These are phyloP conservation scores for Phataginus tricuspis DNA, from an alignment of 2,797 vertebrate species.

Conservation along the genomic window DNA sequence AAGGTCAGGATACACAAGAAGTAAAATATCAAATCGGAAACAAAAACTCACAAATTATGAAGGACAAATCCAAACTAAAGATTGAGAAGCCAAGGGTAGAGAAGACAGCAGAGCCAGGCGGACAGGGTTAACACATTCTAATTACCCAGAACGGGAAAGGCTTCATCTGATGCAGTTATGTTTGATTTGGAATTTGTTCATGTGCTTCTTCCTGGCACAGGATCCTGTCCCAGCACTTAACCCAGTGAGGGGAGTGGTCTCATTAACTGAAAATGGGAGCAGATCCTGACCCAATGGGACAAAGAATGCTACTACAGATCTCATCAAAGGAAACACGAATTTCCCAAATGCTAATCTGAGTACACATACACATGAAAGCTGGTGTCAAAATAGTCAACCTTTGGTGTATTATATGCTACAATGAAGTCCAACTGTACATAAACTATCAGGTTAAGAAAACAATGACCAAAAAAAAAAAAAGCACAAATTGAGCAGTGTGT, in stretches of 20 bases:
- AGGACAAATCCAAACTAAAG: constrained; percentile 6
- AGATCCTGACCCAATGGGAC: neutral
- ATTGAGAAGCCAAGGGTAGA: neutral
- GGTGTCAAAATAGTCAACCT: neutral
- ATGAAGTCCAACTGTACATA: neutral
- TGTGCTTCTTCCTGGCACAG: neutral
- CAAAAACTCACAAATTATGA: neutral
- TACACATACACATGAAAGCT: neutral
- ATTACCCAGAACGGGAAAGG: neutral
- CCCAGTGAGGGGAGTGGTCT: neutral
- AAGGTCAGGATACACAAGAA: constrained; percentile 23
- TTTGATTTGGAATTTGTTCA: neutral
- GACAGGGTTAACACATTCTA: neutral
- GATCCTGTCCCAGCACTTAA: neutral
- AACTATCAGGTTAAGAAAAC: constrained; percentile 4
- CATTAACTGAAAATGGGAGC: neutral
- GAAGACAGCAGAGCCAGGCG: neutral
- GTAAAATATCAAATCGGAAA: constrained; percentile 3
- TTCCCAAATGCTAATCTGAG: neutral
- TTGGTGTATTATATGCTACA: neutral
- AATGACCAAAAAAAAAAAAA: neutral
- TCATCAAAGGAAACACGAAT: neutral
- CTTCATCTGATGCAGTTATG: neutral
- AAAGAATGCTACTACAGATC: neutral
- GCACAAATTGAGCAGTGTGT: neutral